Percentiles rank a stretch among this genome's conserved stretches.
These are phyloP conservation scores for Hippopotamyrus pictus DNA, from an alignment of 2,797 vertebrate genomes.

Conservation along the genomic window DNA sequence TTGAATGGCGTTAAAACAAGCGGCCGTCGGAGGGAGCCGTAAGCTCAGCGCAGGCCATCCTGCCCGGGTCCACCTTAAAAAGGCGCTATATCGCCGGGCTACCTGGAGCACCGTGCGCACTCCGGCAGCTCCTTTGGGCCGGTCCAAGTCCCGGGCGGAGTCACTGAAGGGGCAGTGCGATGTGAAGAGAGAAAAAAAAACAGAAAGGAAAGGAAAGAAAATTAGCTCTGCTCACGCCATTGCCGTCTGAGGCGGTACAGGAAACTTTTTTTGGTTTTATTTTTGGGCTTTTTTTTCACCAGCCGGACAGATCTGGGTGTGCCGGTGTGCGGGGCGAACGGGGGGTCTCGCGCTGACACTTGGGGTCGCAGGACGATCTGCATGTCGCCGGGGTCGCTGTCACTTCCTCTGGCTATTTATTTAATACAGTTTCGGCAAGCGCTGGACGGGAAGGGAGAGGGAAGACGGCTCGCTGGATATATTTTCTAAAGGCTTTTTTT, in stretches of 20 bases:
- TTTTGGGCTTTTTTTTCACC: background rate
- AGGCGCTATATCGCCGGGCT: conserved; percentile 20
- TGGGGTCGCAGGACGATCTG: conserved; percentile 20
- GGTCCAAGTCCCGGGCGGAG: conserved; percentile 1
- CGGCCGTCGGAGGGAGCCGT: conserved; percentile 4
- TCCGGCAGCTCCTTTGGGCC: conserved; percentile 17
- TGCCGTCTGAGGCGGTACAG: conserved; percentile 9
- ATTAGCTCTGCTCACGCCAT: conserved; percentile 29
- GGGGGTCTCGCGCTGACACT: conserved; percentile 23
- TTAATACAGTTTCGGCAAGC: background rate
- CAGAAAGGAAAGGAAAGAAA: conserved; percentile 25
- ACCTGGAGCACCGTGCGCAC: conserved; percentile 12
- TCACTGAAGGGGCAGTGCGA: conserved; percentile 21
- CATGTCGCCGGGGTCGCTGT: conserved; percentile 3
- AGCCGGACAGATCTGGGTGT: background rate
- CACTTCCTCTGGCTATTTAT: background rate
- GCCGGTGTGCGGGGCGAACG: background rate
- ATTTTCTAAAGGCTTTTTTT: background rate
- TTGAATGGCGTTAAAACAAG: background rate
- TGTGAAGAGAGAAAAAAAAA: conserved; percentile 14
- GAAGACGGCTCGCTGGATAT: conserved; percentile 8
- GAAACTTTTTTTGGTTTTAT: conserved; percentile 15
- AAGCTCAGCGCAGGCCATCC: background rate
- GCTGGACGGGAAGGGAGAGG: background rate
- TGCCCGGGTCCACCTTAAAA: conserved; percentile 56